Evolutionary conservation across 1,140 invertebrate species (phyloP).

Genomic region (Lucilia cuprina): DNA sequence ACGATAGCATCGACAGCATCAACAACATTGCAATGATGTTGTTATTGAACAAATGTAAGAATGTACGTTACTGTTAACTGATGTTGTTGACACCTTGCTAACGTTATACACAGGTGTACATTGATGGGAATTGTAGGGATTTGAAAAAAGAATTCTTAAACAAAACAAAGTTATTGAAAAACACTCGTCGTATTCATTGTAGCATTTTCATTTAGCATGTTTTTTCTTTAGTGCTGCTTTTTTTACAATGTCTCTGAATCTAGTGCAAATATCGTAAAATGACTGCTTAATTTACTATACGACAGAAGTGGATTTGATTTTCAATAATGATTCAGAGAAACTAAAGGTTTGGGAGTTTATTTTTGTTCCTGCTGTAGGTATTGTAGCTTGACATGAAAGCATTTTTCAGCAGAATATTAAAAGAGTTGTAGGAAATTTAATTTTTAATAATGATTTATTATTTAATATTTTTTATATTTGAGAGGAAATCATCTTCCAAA

Average conservation of each 20-base stretch:
- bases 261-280: background rate
- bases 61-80: background rate
- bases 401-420: too few species aligned
- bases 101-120: background rate
- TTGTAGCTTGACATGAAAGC: too few species aligned
- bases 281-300: background rate
- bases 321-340: background rate
- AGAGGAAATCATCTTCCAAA: too few species aligned
- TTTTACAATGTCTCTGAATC: background rate
- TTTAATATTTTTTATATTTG: too few species aligned
- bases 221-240: background rate
- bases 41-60: background rate
- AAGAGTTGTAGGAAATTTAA: too few species aligned
- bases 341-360: too few species aligned
- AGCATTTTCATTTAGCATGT: background rate
- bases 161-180: background rate
- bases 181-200: background rate
- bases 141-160: background rate
- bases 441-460: too few species aligned
- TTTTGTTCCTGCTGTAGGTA: too few species aligned
- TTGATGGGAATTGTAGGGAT: too few species aligned
- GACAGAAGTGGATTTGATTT: background rate
- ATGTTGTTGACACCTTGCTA: conserved; percentile 23
- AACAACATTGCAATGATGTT: background rate
- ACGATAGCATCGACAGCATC: background rate